Percentiles rank a stretch among this genome's conserved stretches.
phyloP scores from a whole-genome alignment of 2,888 invertebrate genomes.

The Elaeidobius kamerunicus region DNA sequence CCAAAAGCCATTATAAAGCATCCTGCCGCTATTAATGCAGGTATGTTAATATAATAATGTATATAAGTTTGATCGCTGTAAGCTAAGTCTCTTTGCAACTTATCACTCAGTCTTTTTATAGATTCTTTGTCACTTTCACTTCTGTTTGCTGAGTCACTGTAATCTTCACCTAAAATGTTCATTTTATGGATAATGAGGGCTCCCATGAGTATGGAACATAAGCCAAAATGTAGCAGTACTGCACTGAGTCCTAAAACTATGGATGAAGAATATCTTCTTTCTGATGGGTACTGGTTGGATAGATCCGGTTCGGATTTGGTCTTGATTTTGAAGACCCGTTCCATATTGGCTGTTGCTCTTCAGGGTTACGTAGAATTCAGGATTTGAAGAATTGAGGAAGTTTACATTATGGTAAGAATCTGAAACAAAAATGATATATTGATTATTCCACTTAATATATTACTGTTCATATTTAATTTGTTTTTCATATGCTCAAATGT shows the following conservation, averaged over 20 bases:
- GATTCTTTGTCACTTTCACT: slow-evolving; percentile 23
- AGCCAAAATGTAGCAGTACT: slow-evolving; percentile 60
- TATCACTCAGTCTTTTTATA: slow-evolving; percentile 27
- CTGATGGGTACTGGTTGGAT: slow-evolving; percentile 61
- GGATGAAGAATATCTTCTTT: slow-evolving; percentile 64
- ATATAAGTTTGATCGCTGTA: slow-evolving; percentile 17
- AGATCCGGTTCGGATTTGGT: slow-evolving; percentile 62
- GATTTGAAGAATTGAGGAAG: too few species aligned
- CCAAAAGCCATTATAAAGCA: slow-evolving; percentile 55
- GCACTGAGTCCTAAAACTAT: slow-evolving; percentile 63
- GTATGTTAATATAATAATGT: slow-evolving; percentile 34
- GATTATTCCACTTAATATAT: too few species aligned
- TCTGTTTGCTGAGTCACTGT: background rate
- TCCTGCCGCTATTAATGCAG: slow-evolving; percentile 48
- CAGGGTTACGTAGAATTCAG: background rate
- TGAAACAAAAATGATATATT: too few species aligned
- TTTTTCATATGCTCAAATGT: too few species aligned
- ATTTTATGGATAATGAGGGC: slow-evolving; percentile 49
- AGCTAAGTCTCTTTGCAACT: slow-evolving; percentile 33
- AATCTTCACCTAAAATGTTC: background rate
- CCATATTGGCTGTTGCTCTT: slow-evolving; percentile 50
- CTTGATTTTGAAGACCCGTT: slow-evolving; percentile 66
- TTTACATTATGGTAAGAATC: too few species aligned
- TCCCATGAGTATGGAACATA: slow-evolving; percentile 57
- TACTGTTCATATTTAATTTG: too few species aligned